These are phyloP conservation scores for Cervus canadensis DNA, from an alignment of 2,113 vertebrate genomes.

Conservation along the genomic window DNA sequence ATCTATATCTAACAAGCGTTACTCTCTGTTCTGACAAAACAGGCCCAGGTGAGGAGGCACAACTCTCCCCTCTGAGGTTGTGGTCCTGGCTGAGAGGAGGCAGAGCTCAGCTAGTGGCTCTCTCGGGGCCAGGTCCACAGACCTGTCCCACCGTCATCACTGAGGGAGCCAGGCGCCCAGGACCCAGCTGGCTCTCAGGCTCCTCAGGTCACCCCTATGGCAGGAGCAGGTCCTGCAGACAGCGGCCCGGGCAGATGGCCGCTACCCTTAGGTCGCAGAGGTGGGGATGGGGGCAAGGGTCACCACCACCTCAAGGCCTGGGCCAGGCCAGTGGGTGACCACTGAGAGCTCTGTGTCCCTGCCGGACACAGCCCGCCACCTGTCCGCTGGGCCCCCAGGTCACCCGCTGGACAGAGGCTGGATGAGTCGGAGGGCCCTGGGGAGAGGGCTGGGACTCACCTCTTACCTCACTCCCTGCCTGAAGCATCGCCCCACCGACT, in stretches of 20 bases:
- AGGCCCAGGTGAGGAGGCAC: background rate
- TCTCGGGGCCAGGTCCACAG: background rate
- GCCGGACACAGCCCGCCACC: background rate
- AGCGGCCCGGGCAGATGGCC: fast-evolving
- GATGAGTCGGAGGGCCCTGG: background rate
- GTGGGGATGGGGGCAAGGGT: background rate
- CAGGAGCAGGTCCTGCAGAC: background rate
- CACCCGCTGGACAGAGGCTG: background rate
- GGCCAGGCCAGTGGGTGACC: background rate
- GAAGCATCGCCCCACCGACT: fast-evolving
- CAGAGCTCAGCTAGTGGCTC: background rate
- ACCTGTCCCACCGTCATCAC: background rate
- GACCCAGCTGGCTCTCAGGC: background rate
- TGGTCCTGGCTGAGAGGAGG: background rate
- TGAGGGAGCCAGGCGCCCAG: background rate
- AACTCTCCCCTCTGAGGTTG: background rate
- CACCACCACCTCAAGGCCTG: background rate
- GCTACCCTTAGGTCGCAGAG: background rate
- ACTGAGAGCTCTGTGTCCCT: background rate
- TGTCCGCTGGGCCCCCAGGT: background rate
- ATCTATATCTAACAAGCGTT: background rate
- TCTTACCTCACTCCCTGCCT: background rate
- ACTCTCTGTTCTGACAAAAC: background rate
- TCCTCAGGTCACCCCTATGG: background rate
- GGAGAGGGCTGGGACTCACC: background rate